Evolutionary conservation across 1,140 invertebrate genomes (phyloP).

Genomic region (Drosophila pseudoobscura): DNA sequence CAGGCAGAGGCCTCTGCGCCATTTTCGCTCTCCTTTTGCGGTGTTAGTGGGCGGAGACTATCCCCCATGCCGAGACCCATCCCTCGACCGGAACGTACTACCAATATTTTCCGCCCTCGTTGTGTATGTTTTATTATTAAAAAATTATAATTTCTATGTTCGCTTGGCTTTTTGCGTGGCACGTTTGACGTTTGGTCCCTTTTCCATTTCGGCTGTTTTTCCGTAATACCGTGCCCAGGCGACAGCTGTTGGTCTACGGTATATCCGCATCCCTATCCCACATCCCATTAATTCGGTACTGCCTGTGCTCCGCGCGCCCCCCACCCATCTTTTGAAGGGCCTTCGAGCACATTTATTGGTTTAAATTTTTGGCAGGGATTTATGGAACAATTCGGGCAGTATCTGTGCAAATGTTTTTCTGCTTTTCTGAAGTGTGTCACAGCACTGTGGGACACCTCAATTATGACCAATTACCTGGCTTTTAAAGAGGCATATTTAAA

Average conservation of each 20-base stretch:
- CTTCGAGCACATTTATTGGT: conserved; percentile 64
- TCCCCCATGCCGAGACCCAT: too few relatives aligned
- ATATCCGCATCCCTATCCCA: not conserved
- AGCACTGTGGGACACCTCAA: conserved; percentile 26
- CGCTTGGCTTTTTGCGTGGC: conserved; percentile 47
- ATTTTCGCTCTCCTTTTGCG: conserved; percentile 47
- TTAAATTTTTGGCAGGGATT: conserved; percentile 63
- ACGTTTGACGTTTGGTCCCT: conserved; percentile 21
- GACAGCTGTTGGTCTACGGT: conserved; percentile 35
- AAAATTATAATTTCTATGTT: conserved; percentile 78
- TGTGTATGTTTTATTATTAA: conserved; percentile 67
- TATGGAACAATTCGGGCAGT: conserved; percentile 36
- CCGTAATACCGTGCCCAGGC: conserved; percentile 26
- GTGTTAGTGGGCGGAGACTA: conserved; percentile 16
- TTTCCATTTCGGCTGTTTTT: conserved; percentile 15
- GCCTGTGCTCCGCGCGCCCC: conserved; percentile 13
- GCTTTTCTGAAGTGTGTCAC: too few relatives aligned
- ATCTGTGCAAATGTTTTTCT: too few relatives aligned
- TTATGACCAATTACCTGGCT: too few relatives aligned
- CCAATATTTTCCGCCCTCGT: conserved; percentile 36
- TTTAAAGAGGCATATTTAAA: too few relatives aligned
- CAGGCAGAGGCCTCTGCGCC: conserved; percentile 68
- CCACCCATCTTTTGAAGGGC: conserved; percentile 24
- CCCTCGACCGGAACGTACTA: conserved; percentile 14
- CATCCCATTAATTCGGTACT: conserved; percentile 61